Percentiles rank a stretch among this genome's conserved stretches.
These are phyloP conservation scores for Macroglossus sobrinus DNA, from an alignment of 2,113 vertebrate species.

Conservation along the genomic window DNA sequence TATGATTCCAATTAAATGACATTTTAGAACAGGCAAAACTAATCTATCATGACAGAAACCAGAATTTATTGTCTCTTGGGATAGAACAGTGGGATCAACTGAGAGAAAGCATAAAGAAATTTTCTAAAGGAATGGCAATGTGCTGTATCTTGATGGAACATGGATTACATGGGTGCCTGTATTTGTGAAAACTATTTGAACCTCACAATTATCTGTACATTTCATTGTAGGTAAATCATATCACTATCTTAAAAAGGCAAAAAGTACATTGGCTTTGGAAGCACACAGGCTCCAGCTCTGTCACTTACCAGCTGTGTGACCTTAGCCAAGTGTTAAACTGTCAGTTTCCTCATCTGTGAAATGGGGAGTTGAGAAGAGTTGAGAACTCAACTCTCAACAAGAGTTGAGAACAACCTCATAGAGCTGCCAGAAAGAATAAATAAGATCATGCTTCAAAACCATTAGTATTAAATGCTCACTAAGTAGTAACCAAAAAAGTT, in stretches of 20 bases:
- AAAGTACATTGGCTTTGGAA: background rate
- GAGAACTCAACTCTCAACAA: slow-evolving; percentile 52
- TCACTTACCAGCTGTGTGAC: slow-evolving; percentile 59
- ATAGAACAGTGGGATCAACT: background rate
- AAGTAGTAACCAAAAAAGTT: background rate
- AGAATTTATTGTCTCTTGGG: background rate
- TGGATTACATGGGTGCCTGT: background rate
- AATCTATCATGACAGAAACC: background rate
- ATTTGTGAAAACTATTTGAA: slow-evolving; percentile 1
- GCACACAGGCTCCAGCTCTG: slow-evolving; percentile 21
- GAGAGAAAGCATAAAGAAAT: background rate
- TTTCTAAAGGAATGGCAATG: slow-evolving; percentile 13
- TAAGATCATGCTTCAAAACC: slow-evolving; percentile 29
- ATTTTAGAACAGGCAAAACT: slow-evolving; percentile 26
- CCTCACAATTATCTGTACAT: background rate
- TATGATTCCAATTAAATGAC: background rate
- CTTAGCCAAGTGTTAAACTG: slow-evolving; percentile 53
- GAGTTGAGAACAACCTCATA: slow-evolving; percentile 25
- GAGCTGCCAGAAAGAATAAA: slow-evolving; percentile 21
- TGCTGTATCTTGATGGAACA: background rate
- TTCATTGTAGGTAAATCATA: background rate
- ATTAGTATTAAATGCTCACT: background rate
- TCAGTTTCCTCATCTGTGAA: slow-evolving; percentile 56
- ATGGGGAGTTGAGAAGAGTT: slow-evolving; percentile 39
- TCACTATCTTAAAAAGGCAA: slow-evolving; percentile 16